Conservation (phyloP, 1,140 invertebrate species). For the Drosophila fuyamai region DNA sequence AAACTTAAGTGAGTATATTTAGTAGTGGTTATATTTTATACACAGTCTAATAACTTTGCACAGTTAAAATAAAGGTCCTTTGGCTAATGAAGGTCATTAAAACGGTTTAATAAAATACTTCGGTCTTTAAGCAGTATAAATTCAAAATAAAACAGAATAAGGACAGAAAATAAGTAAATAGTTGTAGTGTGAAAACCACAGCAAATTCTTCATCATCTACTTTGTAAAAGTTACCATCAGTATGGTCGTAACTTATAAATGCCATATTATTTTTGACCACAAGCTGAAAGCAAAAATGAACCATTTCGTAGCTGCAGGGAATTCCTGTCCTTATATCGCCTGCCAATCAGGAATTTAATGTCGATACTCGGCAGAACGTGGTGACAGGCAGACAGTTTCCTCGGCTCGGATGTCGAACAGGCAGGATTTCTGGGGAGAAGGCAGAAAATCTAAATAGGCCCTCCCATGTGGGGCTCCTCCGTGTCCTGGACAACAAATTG, state of each 20-base stretch:
- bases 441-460: constrained; percentile 34
- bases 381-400: constrained; percentile 20
- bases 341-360: constrained; percentile 29
- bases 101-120: too few species aligned
- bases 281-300: not conserved
- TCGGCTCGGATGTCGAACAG: not conserved
- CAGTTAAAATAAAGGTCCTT: too few species aligned
- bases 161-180: too few species aligned
- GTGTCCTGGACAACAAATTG: constrained; percentile 30
- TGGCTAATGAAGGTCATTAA: too few species aligned
- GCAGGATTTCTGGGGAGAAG: not conserved
- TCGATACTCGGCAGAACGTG: constrained; percentile 24
- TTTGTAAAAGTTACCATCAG: not conserved
- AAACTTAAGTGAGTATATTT: too few species aligned
- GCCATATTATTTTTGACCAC: not conserved
- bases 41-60: too few species aligned
- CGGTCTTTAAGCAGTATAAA: too few species aligned
- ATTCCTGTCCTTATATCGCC: constrained; percentile 9
- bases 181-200: too few species aligned
- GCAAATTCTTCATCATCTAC: too few species aligned
- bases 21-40: too few species aligned
- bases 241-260: not conserved
- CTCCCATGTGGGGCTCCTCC: not conserved
- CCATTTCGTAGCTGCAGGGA: not conserved
- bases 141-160: too few species aligned